Base-by-base conservation (phyloP, 2,113 vertebrate species). In the Perca schrenkii region DNA sequence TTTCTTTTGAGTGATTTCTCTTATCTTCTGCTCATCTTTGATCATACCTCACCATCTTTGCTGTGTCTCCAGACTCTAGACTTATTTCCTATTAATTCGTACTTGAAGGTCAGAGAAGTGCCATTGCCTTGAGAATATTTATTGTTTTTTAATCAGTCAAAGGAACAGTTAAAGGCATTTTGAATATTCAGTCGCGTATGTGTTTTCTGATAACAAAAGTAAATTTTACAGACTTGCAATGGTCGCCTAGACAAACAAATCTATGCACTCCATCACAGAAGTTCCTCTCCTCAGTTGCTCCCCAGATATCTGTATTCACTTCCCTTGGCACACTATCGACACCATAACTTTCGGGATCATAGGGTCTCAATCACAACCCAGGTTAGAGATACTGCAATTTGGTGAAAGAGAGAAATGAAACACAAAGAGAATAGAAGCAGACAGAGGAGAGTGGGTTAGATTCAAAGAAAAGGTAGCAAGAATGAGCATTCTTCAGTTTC, bases 11-110 rank as follows among this genome's bases (percentile, higher is more conserved):
- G 46, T 60, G 16, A 8, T 63, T 84, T 43, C 71, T 82, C 66
- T 79, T 65, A 63, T 85, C 80, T 53, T 65, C 43, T 60, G 61
- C 53, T 63, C 50, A 34, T 66, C 57, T 86, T 86, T 74, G 31
- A 58, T 86, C 53, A 11, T 16, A 73, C 28, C 56, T 57, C 31
- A 3, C 34, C n/a, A 43, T 66, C 73, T 84, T 43, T 69, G 62
- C 64, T 28, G 64, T 12, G 15, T 83, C 46, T 80, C 13, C 34
- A 34, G 40, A 43, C 40, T 60, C 53, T 58, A 69, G 16, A 56
- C 15, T 7, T 47, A 31, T 75, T 84, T 72, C 34, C 34, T 81
- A 80, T 74, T 61, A 83, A 78, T 80, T 64, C 58, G 34, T 1
- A 43, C 14, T 70, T 71, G 31, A 75, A 74, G 82, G 83, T 81